Percentiles rank a stretch among this genome's conserved stretches.
Conservation (phyloP, 2,113 vertebrate species). For the Caranx melampygus region DNA sequence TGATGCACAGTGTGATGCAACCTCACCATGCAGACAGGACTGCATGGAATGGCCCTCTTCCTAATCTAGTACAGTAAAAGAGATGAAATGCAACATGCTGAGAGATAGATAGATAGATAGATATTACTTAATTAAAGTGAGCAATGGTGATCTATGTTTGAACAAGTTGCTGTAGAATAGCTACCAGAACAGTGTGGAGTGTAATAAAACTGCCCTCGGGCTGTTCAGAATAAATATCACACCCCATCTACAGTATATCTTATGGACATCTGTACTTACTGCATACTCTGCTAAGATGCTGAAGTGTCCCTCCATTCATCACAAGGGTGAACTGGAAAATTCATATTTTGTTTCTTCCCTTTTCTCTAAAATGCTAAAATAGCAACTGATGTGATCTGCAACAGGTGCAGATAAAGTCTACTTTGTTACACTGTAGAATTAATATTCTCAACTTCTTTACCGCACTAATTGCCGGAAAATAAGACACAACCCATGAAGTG, state of each 20-base stretch:
- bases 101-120: background rate
- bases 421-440: background rate
- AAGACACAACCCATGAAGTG: background rate
- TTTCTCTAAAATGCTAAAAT: constrained; percentile 2
- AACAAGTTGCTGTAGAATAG: background rate
- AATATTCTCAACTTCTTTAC: background rate
- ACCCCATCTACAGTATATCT: constrained; percentile 38
- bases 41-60: constrained; percentile 5
- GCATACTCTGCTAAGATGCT: constrained; percentile 13
- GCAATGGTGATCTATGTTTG: constrained; percentile 10
- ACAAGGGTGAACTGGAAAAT: constrained; percentile 17
- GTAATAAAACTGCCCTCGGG: constrained; percentile 37
- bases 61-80: background rate
- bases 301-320: constrained; percentile 12
- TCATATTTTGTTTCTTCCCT: background rate
- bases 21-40: background rate
- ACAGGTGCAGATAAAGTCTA: background rate
- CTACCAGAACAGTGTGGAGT: constrained; percentile 17
- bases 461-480: background rate
- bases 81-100: too few species aligned
- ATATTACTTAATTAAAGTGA: background rate
- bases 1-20: constrained; percentile 4
- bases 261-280: constrained; percentile 24
- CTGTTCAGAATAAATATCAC: constrained; percentile 39
- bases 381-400: background rate